Base-by-base conservation (phyloP, 1,140 invertebrate species). In the Macrosteles quadrilineatus region DNA sequence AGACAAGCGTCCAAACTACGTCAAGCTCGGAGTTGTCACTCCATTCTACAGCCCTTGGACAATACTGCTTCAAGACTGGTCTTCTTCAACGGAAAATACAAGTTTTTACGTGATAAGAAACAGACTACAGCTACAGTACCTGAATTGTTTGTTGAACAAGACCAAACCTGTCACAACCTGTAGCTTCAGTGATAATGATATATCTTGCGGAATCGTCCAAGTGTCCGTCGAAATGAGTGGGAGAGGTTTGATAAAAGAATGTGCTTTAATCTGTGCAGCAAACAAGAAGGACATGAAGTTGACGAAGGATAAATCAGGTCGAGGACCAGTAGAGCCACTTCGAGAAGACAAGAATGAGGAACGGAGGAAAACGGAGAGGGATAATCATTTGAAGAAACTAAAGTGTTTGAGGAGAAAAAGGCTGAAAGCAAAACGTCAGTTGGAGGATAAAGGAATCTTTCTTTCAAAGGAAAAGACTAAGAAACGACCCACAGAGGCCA, bases 1-100 rank as follows among this genome's bases (percentile, higher is more conserved):
- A 12, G 91, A 91, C 72, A 95, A 93, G 82, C 82, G 95, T 72
- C 86, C 88, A 0, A 97, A 96, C 80, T 96, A 88, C 77, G 81
- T 83, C 0, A 96, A 93, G 79, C 81, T 94, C 43, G 87, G 87
- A 11, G 87, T 94, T 36, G 79, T 82, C 11, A 88, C 87, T 77
- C 94, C 95, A 11, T 96, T 96, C 77, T 77, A 77, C 45, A 90
- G 85, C 73, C 87, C 90, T 36, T 97, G 92, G 91, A 79, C 81
- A 29, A 76, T 85, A 47, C 80, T 96, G 12, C 75, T 90, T 50
- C 85, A 83, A 31, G 91, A 93, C 73, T 94, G 91, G 92, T 76
- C 77, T 55, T 66, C 74, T 31, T 31, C 19, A 27, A 30, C 27
- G 23, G 36, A 66, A 27, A 17, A 17, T 25, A 36, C 2, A 59